phyloP scores from a whole-genome alignment of 2,888 invertebrate species.

The Acanthosepion pharaonis region DNA sequence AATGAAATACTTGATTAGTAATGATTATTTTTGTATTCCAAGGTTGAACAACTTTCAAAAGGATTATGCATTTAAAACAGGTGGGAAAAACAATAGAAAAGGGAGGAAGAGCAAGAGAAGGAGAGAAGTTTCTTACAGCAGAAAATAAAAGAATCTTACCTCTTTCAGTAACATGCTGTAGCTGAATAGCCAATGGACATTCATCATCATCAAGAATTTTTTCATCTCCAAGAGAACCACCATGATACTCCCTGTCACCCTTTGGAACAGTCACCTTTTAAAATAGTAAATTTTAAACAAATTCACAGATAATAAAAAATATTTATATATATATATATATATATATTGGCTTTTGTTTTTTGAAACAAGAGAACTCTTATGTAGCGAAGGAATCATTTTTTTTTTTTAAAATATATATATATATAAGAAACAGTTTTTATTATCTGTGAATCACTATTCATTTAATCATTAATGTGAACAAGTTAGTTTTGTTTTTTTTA shows the following conservation, averaged over 20 bases:
- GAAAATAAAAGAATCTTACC: constrained; percentile 55
- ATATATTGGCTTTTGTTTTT: too few species aligned
- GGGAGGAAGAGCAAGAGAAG: not conserved
- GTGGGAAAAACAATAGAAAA: not conserved
- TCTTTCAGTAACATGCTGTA: constrained; percentile 70
- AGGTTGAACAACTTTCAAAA: not conserved
- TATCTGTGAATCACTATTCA: not conserved
- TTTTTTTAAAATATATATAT: too few species aligned
- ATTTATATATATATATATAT: not conserved
- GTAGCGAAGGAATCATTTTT: too few species aligned
- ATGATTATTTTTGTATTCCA: not conserved
- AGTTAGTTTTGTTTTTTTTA: not conserved
- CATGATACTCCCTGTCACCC: constrained; percentile 68
- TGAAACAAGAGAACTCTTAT: too few species aligned
- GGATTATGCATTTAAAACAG: not conserved
- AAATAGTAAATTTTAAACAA: not conserved
- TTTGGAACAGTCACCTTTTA: constrained; percentile 67
- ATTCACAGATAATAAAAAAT: not conserved
- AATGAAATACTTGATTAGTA: not conserved
- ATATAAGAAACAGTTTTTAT: too few species aligned
- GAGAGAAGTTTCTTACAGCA: not conserved
- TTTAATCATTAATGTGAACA: not conserved
- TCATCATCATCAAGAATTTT: constrained; percentile 97
- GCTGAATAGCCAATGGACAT: constrained; percentile 90
- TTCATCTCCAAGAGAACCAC: constrained; percentile 78